Evolutionary conservation across 2,797 vertebrate species (phyloP), one percentile per base, ranked within the genome.

Genomic region (Lepus townsendii): DNA sequence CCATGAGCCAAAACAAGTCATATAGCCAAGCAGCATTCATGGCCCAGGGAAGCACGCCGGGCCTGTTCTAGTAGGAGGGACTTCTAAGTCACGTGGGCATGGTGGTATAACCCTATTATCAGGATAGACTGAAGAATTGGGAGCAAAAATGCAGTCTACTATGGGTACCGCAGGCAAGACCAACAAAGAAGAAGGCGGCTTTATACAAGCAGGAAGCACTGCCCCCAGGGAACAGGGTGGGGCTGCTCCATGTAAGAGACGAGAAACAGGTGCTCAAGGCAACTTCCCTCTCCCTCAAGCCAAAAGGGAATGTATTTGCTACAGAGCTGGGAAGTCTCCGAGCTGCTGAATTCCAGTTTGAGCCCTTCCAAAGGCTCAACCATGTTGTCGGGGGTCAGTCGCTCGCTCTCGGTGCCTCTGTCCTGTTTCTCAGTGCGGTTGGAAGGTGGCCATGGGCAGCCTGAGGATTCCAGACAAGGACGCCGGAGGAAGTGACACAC

Each of bases 231-330:
- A 89, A 71, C 62, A 83, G 38, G 79, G 22, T 80, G 86, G 76
- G 60, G 54, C 65, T 92, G 65, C 35, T 24, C 6, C 78, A 57
- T 73, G 92, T 93, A 90, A 84, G 79, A 94, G 79, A 57, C 73
- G 88, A 95, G 86, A 95, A 63, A 73, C 32, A 83, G 79, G 77
- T 22, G 22, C 17, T 57, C 26, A 26, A 68, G 42, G 88, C 73
- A 85, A 66, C 83, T 91, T 90, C 73, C n/a, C 71, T 88, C 88
- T 60, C 52, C 17, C 68, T 94, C 32, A 80, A 68, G 68, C 57
- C 69, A 79, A 72, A 85, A 35, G 50, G 57, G 68, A 80, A 66
- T 68, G 76, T 7, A 52, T 91, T 87, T 77, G 69, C 73, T 50
- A 62, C 50, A 20, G 32, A 80, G 83, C 63, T 82, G 71, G 42